Conservation (phyloP, 2,113 vertebrate species). For the Plotosus lineatus region DNA sequence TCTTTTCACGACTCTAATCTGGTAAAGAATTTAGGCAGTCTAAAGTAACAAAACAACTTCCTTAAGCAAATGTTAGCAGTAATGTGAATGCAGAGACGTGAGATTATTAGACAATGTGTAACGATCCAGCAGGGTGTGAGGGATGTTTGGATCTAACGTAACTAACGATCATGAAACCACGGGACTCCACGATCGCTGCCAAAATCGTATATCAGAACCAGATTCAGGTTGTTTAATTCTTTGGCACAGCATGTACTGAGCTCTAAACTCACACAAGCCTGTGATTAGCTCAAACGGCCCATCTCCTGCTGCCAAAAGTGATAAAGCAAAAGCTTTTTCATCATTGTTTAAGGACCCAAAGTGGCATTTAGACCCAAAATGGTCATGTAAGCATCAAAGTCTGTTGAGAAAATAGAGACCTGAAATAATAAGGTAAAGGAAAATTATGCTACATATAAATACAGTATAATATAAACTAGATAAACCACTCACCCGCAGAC, state of each 20-base stretch:
- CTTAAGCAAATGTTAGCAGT: conserved; percentile 8
- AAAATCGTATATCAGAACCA: conserved; percentile 34
- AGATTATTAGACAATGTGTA: conserved; percentile 32
- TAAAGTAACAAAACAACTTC: background rate
- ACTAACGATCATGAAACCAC: conserved; percentile 35
- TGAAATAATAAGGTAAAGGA: conserved; percentile 12
- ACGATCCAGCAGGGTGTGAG: conserved; percentile 12
- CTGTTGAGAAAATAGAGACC: background rate
- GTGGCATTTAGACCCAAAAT: conserved; percentile 28
- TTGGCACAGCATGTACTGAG: background rate
- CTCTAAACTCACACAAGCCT: background rate
- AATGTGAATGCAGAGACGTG: conserved; percentile 6
- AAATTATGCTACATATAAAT: background rate
- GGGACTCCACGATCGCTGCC: conserved; percentile 17
- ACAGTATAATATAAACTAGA: too few species aligned
- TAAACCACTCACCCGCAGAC: background rate
- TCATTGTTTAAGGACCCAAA: conserved; percentile 16
- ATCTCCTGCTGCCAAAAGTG: conserved; percentile 10
- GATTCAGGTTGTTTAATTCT: conserved; percentile 36
- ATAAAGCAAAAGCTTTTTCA: conserved; percentile 29
- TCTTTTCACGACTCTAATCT: background rate
- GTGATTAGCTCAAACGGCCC: conserved; percentile 21
- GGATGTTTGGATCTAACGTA: conserved; percentile 4
- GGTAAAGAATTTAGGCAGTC: background rate
- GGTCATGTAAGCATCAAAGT: background rate